phyloP scores from a whole-genome alignment of 2,888 invertebrate genomes.

The Mechanitis mazaeus region DNA sequence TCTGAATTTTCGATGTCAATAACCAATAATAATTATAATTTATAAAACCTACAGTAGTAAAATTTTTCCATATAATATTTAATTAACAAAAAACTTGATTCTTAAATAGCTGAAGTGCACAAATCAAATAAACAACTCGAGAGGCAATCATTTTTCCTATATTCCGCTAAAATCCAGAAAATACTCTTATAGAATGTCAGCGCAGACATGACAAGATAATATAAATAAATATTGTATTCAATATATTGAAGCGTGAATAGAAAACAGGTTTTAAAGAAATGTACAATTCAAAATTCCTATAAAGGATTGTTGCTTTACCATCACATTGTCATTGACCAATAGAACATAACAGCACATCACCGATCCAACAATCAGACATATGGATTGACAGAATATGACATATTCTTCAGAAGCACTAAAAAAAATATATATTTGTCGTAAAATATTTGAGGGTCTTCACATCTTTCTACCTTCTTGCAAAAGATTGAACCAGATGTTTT shows the following conservation, averaged over 20 bases:
- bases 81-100: no score
- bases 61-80: no score
- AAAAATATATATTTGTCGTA: constrained; percentile 21
- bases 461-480: constrained; percentile 25
- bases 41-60: no score
- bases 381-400: not conserved
- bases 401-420: constrained; percentile 15
- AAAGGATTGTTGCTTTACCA: no score
- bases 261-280: no score
- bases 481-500: constrained; percentile 25
- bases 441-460: constrained; percentile 25
- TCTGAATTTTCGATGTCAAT: no score
- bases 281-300: no score
- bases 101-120: constrained; percentile 30
- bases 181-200: constrained; percentile 37
- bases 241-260: no score
- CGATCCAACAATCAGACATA: no score
- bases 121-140: constrained; percentile 56
- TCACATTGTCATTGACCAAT: no score
- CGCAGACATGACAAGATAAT: not conserved
- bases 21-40: no score
- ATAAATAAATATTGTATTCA: not conserved
- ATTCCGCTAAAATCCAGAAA: constrained; percentile 26
- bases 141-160: constrained; percentile 20
- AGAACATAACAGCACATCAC: no score